Evolutionary conservation across 2,797 vertebrate species (phyloP), one percentile per base, ranked within the genome.

Genomic region (Syngnathus rostellatus): DNA sequence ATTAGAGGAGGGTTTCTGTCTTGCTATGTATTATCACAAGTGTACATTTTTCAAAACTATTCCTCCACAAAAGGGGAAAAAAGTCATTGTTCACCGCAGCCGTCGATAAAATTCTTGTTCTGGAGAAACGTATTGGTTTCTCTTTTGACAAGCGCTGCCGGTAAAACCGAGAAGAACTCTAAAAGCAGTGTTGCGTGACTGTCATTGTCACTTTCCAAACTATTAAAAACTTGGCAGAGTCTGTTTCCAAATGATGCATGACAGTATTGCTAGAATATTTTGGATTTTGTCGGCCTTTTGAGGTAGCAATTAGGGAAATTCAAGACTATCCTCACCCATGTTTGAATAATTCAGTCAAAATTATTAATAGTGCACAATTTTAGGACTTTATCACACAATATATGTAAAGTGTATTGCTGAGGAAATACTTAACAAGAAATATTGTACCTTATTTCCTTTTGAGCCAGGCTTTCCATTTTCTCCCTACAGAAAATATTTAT

Each of bases 371-470:
- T 31, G 31, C 31, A 31, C 31, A 8, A 17, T 50, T 50, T 43
- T 43, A 43, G 6, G 41, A 43, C 41, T 14, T 46, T 4, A 46
- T 4, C 12, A 46, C 45, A 46, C 5, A 14, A 46, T 46, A 17
- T 17, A 2, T 25, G 23, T 25, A 9, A n/a, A 40, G 38, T 2
- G 19, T 8, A 17, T 39, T 19, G 37, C 0, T 61, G 19, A 62
- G n/a, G n/a, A 62, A 41, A 61, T 61, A 23, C 43, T 16, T 23
- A 43, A 45, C 6, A 7, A 23, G 21, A 43, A 25, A 11, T 3
- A 25, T 45, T 21, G 0, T 88, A 92, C 91, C 89, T 87, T 82
- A 51, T 63, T 10, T 70, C 91, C 91, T 79, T 80, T 81, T 5
- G 76, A 6, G 21, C 88, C 90, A 0, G 67, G 2, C 54, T 86